Percentiles rank a stretch among this genome's conserved stretches.
Conservation (phyloP, 2,113 vertebrate species). For the Melanocharis versteri region DNA sequence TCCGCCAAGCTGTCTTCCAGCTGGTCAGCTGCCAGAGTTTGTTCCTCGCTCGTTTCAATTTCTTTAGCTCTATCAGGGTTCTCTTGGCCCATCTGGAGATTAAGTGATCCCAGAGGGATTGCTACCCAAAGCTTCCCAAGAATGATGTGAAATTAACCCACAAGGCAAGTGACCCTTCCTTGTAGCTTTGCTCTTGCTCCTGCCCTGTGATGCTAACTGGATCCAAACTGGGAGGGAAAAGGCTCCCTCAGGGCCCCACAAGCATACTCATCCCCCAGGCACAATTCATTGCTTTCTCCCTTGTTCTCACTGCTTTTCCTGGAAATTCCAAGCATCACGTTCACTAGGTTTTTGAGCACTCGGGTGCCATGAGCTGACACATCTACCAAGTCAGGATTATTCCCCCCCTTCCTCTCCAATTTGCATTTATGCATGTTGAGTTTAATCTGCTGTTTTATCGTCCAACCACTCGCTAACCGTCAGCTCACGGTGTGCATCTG, state of each 20-base stretch:
- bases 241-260: accelerated
- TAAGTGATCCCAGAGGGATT: background rate
- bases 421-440: slow-evolving; percentile 1
- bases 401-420: background rate
- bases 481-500: background rate
- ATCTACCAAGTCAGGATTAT: slow-evolving; percentile 3
- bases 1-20: background rate
- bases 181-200: background rate
- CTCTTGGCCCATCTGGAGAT: background rate
- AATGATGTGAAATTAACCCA: background rate
- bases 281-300: accelerated
- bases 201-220: background rate
- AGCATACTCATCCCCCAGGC: accelerated
- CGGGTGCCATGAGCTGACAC: background rate
- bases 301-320: background rate
- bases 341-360: background rate
- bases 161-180: background rate
- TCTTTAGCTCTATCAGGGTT: background rate
- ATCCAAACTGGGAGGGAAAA: background rate
- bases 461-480: background rate
- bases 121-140: background rate
- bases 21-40: background rate
- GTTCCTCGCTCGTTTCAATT: background rate
- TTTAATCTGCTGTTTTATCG: background rate
- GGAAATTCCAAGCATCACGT: accelerated